A percentile compares a stretch with the other conserved stretches of the same genome.
Evolutionary conservation across 2,797 vertebrate genomes (phyloP).

Genomic region (Babyrousa celebensis): DNA sequence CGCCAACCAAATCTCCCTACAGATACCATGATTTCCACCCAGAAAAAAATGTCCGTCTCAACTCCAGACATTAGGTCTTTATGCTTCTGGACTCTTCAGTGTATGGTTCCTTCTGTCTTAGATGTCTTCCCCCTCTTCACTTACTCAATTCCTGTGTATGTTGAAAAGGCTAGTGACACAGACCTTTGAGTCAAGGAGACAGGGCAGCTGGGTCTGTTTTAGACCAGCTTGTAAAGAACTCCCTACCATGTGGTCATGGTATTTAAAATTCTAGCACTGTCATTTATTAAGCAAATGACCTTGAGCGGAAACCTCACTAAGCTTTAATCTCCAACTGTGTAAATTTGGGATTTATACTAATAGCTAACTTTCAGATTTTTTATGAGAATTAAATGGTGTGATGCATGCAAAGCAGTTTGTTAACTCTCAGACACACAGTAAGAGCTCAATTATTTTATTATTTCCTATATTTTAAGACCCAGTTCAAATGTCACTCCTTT

Average conservation of each 20-base stretch:
- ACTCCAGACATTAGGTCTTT: background rate
- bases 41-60: background rate
- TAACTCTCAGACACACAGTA: background rate
- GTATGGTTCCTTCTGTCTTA: background rate
- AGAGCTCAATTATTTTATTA: constrained; percentile 41
- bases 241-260: background rate
- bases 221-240: background rate
- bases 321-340: background rate
- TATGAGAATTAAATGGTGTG: constrained; percentile 50
- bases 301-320: constrained; percentile 26
- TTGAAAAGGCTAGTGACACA: background rate
- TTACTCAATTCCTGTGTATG: accelerated
- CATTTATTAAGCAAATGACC: background rate
- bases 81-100: background rate
- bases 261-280: background rate
- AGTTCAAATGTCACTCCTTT: constrained; percentile 44
- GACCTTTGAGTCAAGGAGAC: background rate
- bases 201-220: background rate
- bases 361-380: constrained; percentile 40
- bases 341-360: background rate
- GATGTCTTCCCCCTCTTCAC: background rate
- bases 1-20: background rate
- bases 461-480: constrained; percentile 25
- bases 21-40: background rate
- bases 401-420: background rate